phyloP scores from a whole-genome alignment of 1,140 invertebrate genomes.

The Brachionus koreanus region DNA sequence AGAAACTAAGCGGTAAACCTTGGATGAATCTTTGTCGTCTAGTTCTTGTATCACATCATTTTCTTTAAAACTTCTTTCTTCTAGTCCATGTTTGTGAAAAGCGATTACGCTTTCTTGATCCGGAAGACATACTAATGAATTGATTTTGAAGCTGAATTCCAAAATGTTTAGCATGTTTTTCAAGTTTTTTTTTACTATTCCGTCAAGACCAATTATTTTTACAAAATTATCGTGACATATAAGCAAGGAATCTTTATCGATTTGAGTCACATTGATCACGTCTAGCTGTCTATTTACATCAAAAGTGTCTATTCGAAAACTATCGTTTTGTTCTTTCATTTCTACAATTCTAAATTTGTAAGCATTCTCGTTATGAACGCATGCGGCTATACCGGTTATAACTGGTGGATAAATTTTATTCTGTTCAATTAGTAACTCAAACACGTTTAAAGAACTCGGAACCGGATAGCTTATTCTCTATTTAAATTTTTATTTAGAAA shows the following conservation, averaged over 20 bases:
- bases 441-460: constrained; percentile 73
- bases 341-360: constrained; percentile 86
- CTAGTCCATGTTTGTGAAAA: constrained; percentile 93
- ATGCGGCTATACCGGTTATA: constrained; percentile 74
- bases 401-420: constrained; percentile 92
- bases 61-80: constrained; percentile 87
- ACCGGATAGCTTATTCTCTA: constrained; percentile 76
- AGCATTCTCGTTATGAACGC: constrained; percentile 67
- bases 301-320: constrained; percentile 1
- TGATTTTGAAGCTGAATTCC: constrained; percentile 26
- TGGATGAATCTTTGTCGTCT: background rate
- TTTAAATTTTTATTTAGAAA: background rate
- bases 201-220: constrained; percentile 39
- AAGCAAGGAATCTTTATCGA: constrained; percentile 86
- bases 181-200: constrained; percentile 35
- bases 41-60: constrained; percentile 64
- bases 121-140: constrained; percentile 68
- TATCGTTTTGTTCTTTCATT: constrained; percentile 58
- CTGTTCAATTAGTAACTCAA: constrained; percentile 94
- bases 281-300: constrained; percentile 70
- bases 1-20: constrained; percentile 19
- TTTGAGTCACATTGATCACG: constrained; percentile 74
- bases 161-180: background rate
- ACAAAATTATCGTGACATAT: constrained; percentile 69
- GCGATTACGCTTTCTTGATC: constrained; percentile 85